Base-by-base conservation (phyloP, 2,888 invertebrate genomes). In the Leptinotarsa haldemani region DNA sequence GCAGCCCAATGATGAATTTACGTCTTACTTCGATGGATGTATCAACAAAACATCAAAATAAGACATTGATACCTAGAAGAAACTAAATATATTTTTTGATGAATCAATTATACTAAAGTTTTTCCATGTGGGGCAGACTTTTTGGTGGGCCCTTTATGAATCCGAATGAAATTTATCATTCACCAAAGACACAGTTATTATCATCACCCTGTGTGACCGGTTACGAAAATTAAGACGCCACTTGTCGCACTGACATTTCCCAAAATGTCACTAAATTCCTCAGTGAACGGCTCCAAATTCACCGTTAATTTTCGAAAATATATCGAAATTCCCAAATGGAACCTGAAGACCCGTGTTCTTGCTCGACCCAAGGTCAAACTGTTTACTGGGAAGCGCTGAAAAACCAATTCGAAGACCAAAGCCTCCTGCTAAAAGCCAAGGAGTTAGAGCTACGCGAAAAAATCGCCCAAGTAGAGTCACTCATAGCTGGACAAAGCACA, bases 351-450 rank as follows among this genome's bases (percentile, higher is more conserved):
- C 7, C 61, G 25, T 70, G 58, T 20, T 47, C 67, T 15, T 47
- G 65, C 61, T 22, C 61, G 15, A 5, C 61, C 61, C 25, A 30
- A 30, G 66, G 56, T 18, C 18, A 63, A 4, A 48, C 67, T 16
- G 74, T 73, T 30, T 76, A 69, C 69, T 77, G 79, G 77, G 75
- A 76, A 68, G 7, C 40, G 18, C 25, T 79, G 20, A 73, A 71
- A 64, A 46, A 63, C 18, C 73, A 75, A 40, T 77, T 75, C 61
- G 77, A 77, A 69, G 76, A 75, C 48, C 69, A 74, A 65, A 79
- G 73, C 15, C 52, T 53, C 20, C 15, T 53, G n/a, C 73, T 79
- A 15, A 69, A 71, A 63, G 72, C 73, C 18, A 69, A 73, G 20
- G 77, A 79, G 53, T 63, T 69, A 47, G 76, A 79, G 64, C 66